Evolutionary conservation across 2,113 vertebrate genomes (phyloP), one percentile per base, ranked within the genome.

Genomic region (Ictalurus furcatus): DNA sequence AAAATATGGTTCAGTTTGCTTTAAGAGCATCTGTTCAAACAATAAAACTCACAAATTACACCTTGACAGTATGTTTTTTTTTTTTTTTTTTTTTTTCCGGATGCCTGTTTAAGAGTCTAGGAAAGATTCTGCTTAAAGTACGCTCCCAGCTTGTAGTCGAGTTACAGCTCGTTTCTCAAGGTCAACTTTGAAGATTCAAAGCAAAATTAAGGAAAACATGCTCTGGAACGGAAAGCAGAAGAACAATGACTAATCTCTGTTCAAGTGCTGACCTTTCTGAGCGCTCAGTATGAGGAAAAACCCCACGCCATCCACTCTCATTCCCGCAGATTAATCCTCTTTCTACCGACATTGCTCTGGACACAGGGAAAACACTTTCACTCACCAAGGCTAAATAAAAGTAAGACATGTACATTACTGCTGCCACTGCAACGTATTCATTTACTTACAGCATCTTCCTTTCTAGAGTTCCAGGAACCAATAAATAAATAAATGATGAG

Each of bases 371-470:
- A 65, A 86, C 44, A 23, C 40, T 84, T 87, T 69, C 61, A 80
- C 84, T 86, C 90, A 88, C 69, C 87, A 88, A 89, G 59, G 91
- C 89, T 93, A 92, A 67, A 93, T 93, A 92, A 92, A 94, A 93
- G 91, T 95, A 90, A 92, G 93, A 94, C 94, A 92, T 93, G 92
- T 94, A 94, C 89, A 94, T 94, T 95, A 94, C 92, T 92, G 92
- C 91, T 89, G 85, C 89, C 88, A 93, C 90, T 91, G 85, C 92
- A 91, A 90, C 92, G 89, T 91, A 93, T 94, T 94, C 91, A 93
- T 94, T 95, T 92, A 93, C 92, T 88, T 92, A 91, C 40, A 85
- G n/a, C 92, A 87, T 93, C 90, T 89, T 93, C 91, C 89, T 92
- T 93, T 94, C 94, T 89, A 92, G 92, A 88, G 85, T 92, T 88